phyloP scores from a whole-genome alignment of 2,888 invertebrate species.

The Lithophane socia region DNA sequence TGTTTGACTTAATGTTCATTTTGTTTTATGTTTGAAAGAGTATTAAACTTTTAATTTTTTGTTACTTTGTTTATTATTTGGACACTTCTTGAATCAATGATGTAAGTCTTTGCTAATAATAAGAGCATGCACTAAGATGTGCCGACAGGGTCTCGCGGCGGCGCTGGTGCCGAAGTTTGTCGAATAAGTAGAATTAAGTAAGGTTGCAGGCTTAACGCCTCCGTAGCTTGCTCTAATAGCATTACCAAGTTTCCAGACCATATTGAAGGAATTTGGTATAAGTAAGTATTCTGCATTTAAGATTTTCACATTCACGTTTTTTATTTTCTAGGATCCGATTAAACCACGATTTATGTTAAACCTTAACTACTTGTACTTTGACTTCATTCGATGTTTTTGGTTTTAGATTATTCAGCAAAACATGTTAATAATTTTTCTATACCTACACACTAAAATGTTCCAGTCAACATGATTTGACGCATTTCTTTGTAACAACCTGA shows the following conservation, averaged over 20 bases:
- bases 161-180: conserved; percentile 76
- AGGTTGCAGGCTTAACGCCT: conserved; percentile 88
- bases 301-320: neutral
- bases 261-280: conserved; percentile 79
- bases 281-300: conserved; percentile 25
- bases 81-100: conserved; percentile 1
- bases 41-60: conserved; percentile 59
- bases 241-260: conserved; percentile 90
- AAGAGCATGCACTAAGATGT: conserved; percentile 55
- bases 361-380: neutral
- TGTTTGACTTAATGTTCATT: conserved; percentile 70
- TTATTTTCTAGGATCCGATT: neutral
- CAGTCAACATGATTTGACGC: neutral
- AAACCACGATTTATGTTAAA: neutral
- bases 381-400: neutral
- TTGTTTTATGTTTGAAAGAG: conserved; percentile 57
- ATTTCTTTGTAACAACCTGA: neutral
- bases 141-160: conserved; percentile 32
- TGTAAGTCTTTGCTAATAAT: conserved; percentile 28
- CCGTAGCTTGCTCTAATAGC: conserved; percentile 85
- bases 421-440: no score
- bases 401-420: neutral
- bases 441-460: neutral
- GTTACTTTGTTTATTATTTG: conserved; percentile 22
- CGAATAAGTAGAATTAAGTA: conserved; percentile 89